Base-by-base conservation (phyloP, 2,113 vertebrate species). In the Strigops habroptila region DNA sequence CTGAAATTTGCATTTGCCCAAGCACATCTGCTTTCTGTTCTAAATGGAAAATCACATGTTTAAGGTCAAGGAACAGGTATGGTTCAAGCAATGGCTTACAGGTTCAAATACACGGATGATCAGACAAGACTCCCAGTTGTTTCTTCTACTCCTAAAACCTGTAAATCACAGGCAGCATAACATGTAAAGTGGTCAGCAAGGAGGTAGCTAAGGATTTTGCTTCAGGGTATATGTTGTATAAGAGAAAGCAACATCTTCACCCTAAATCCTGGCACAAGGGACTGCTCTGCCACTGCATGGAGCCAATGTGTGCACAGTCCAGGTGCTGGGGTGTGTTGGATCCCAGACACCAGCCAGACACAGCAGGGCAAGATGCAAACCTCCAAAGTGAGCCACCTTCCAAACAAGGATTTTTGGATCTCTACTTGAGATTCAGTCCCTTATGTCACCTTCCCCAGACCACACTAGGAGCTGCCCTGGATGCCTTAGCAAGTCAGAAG, bases 221-320 rank as follows among this genome's bases (percentile, higher is more conserved):
- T 86, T 53, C 24, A 27, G 16, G 80, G 17, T 37, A 3, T 33
- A 14, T 18, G 1, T 39, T 24, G 12, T 31, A 5, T 10, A 43
- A 57, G 17, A 64, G 12, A 89, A 86, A 80, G 8, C 4, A 48
- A 7, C 19, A 41, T n/a, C 48, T 77, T 80, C 52, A 53, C 10
- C 16, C 43, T n/a, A 80, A 80, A 83, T 16, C 12, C 24, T 77
- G 64, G 15, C 39, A 23, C 48, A 59, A 59, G 24, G 5, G 12
- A 35, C 18, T 2, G 0, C 30, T 83, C 39, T 63, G 35, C 6
- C 30, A 21, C 49, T 52, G 37, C 57, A 76, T 0, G 0, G 25
- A 33, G 17, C 12, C 33, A 14, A 12, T 2, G 3, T 14, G 16
- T 48, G 43, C 51, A 46, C 10, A 78, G 13, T 52, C 19, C 28